Evolutionary conservation across 2,113 vertebrate genomes (phyloP).

Genomic region (Talpa occidentalis): DNA sequence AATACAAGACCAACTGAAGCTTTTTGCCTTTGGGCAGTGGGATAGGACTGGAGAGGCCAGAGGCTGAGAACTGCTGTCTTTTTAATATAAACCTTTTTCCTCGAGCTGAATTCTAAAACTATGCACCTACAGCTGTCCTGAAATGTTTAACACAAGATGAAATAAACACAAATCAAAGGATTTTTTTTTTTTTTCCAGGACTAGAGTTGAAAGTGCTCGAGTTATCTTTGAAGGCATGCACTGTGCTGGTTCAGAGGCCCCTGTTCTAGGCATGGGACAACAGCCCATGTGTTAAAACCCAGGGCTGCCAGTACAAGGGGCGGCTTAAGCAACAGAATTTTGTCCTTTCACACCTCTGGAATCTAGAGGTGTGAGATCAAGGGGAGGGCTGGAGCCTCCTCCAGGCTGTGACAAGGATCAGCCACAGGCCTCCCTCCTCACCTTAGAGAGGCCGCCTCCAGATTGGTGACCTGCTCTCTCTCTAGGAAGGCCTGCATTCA

Average conservation of each 20-base stretch:
- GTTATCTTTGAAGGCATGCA: neutral
- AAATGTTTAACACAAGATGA: neutral
- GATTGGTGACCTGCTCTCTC: neutral
- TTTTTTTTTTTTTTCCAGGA: neutral
- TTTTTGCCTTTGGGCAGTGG: neutral
- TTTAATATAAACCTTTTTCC: neutral
- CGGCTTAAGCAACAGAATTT: neutral
- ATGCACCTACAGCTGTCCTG: no score
- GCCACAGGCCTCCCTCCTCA: neutral
- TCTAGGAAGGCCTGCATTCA: neutral
- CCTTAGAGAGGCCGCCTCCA: neutral
- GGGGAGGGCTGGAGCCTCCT: neutral
- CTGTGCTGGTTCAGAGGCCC: no score
- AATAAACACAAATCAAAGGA: neutral
- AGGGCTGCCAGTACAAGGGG: fast-evolving
- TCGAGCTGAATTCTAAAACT: neutral
- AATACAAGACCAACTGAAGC: neutral
- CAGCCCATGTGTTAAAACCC: fast-evolving
- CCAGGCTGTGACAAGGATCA: neutral
- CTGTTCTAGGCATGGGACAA: neutral
- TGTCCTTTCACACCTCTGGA: neutral
- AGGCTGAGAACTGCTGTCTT: neutral
- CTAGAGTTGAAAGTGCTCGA: neutral
- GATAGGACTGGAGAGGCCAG: no score
- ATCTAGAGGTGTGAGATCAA: neutral